These are phyloP conservation scores for Sminthurides aquaticus DNA, from an alignment of 2,888 invertebrate genomes.

Conservation along the genomic window DNA sequence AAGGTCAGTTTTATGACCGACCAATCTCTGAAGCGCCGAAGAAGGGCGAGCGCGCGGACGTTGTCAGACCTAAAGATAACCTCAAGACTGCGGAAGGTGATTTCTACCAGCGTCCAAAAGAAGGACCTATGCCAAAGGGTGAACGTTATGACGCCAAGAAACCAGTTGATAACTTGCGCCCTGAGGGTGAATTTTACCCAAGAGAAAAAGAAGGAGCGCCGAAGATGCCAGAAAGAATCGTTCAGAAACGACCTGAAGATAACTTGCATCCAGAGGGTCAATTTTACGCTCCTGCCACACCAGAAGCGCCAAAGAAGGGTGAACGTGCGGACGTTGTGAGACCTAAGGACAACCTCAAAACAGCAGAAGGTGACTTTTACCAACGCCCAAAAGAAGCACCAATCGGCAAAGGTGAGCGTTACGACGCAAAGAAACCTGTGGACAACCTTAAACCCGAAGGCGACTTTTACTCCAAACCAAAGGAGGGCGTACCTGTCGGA, in stretches of 20 bases:
- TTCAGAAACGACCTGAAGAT: conserved; percentile 49
- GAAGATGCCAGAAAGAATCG: conserved; percentile 47
- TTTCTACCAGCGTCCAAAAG: conserved; percentile 46
- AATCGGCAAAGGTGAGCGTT: conserved; percentile 46
- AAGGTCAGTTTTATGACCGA: conserved; percentile 49
- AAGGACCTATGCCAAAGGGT: conserved; percentile 27
- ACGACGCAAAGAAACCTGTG: conserved; percentile 47
- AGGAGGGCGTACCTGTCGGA: conserved; percentile 48
- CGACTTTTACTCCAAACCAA: conserved; percentile 55
- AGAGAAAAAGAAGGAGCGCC: conserved; percentile 47
- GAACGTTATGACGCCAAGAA: conserved; percentile 40
- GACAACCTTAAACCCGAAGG: conserved; percentile 57
- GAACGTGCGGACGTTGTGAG: conserved; percentile 45
- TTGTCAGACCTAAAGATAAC: conserved; percentile 52
- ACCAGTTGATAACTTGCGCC: conserved; percentile 55
- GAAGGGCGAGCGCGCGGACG: conserved; percentile 50
- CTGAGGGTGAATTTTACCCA: conserved; percentile 45
- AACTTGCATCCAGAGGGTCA: conserved; percentile 52
- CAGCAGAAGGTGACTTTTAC: conserved; percentile 57
- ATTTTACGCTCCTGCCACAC: conserved; percentile 46
- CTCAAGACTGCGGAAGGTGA: conserved; percentile 52
- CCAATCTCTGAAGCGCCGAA: conserved; percentile 47
- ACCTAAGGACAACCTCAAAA: conserved; percentile 53
- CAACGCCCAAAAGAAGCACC: conserved; percentile 48
- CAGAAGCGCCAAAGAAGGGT: conserved; percentile 45